Base-by-base conservation (phyloP, 1,140 invertebrate genomes). In the Calephelis nemesis region DNA sequence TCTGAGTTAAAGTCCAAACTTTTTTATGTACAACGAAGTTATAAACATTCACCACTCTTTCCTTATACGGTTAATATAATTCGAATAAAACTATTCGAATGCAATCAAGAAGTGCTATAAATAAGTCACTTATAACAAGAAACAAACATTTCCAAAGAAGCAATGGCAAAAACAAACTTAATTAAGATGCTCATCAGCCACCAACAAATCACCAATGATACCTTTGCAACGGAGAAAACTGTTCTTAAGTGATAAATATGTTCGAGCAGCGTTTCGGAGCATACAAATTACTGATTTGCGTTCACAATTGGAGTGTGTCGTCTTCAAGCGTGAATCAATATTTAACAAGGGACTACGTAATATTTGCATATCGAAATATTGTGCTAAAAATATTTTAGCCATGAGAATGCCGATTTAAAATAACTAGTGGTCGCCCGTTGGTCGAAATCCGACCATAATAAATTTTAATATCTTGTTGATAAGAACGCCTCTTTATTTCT, bases 261-360 rank as follows among this genome's bases (percentile, higher is more conserved):
- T 60, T 60, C 30, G 54, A 60, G 54, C 30, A 50, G 62, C 62
- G 11, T 52, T 13, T n/a, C 62, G 39, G 52, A 12, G 50, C 48
- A 69, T 45, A 64, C 10, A 62, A 60, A 65, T 65, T 62, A 65
- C 62, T 74, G 39, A 49, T 58, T 52, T 39, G 10, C 54, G 19
- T 58, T 58, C 11, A 58, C 19, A 58, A 30, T 39, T 30, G 15
- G 30, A 39, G 42, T 45, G 42, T 45, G 8, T 45, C 42, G 42
- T 45, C 42, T 45, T 6, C 42, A 45, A 30, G 30, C 42, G 6
- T 45, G 42, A 45, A 45, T 45, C 6, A 7, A 45, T 45, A 45
- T 45, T 45, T 9, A 45, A 45, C 42, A 7, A 45, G 42, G 8
- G 3, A 45, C 42, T 1, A 15, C 52, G 13, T 54, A 30, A 30